Percentiles rank a stretch among this genome's conserved stretches.
phyloP scores from a whole-genome alignment of 2,888 invertebrate genomes.

The Tetragonisca angustula region DNA sequence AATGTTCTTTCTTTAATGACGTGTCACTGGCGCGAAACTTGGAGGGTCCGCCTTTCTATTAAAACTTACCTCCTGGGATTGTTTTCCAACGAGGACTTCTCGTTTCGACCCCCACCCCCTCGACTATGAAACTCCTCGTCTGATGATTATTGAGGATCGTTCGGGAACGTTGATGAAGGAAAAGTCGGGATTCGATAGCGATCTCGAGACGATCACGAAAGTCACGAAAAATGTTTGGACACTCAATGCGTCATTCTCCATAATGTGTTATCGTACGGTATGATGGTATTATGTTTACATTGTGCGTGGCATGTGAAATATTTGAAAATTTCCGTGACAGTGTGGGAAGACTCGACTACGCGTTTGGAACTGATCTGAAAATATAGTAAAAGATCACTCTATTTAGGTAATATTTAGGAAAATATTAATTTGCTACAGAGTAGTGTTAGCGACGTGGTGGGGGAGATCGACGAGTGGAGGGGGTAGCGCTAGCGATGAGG shows the following conservation, averaged over 20 bases:
- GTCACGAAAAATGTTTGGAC: neutral
- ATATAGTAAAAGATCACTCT: too few species aligned
- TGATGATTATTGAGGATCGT: neutral
- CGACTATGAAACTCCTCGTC: neutral
- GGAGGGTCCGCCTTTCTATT: constrained; percentile 44
- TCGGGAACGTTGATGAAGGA: neutral
- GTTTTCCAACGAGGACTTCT: constrained; percentile 25
- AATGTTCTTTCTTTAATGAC: constrained; percentile 61
- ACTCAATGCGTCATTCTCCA: neutral
- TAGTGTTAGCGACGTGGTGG: too few species aligned
- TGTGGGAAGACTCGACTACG: too few species aligned
- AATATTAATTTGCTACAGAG: too few species aligned
- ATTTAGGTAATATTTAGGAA: too few species aligned
- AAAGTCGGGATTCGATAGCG: neutral
- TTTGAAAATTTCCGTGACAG: too few species aligned
- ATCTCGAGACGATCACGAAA: neutral
- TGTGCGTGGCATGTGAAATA: too few species aligned
- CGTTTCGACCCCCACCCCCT: neutral
- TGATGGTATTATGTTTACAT: neutral
- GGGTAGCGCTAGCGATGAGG: too few species aligned
- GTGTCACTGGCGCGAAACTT: constrained; percentile 52
- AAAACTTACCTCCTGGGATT: constrained; percentile 50
- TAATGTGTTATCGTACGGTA: too few species aligned
- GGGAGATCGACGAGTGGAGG: too few species aligned
- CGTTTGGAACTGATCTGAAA: too few species aligned